Evolutionary conservation across 2,888 invertebrate species (phyloP).

Genomic region (Ormyrus rosae): DNA sequence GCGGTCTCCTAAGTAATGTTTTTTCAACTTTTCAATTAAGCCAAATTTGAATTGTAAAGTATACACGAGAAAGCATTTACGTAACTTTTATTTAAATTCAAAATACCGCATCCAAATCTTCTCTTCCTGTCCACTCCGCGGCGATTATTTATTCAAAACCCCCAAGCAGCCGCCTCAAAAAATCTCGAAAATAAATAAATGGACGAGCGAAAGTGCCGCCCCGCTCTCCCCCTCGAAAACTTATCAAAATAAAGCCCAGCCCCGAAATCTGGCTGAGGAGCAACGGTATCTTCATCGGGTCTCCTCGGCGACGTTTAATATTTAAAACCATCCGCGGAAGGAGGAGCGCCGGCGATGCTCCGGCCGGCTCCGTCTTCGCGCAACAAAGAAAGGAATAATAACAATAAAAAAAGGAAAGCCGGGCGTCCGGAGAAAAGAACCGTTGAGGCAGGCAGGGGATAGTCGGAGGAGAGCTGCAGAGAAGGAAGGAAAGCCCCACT

Average conservation of each 20-base stretch:
- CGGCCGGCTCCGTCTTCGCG: no score
- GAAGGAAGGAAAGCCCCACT: constrained; percentile 8
- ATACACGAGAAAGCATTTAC: constrained; percentile 29
- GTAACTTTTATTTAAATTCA: constrained; percentile 30
- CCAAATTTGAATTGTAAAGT: constrained; percentile 38
- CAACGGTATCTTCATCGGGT: background rate
- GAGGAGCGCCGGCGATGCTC: background rate
- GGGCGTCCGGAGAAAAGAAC: background rate
- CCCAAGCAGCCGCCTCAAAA: background rate
- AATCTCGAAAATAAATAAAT: background rate
- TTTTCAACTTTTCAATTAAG: constrained; percentile 34
- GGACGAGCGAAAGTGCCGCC: background rate
- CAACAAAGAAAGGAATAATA: background rate
- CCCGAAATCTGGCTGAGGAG: background rate
- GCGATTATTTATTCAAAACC: background rate
- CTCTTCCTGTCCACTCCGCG: background rate
- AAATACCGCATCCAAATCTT: background rate
- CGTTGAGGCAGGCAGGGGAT: background rate
- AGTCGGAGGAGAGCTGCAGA: background rate
- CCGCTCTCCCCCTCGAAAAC: background rate
- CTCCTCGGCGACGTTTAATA: constrained; percentile 25
- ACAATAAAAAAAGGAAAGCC: background rate
- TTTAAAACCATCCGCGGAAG: constrained; percentile 34
- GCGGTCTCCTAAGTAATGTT: background rate
- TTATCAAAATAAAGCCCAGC: constrained; percentile 20